Evolutionary conservation across 2,797 vertebrate genomes (phyloP).

Genomic region (Lepilemur ruficaudatus): DNA sequence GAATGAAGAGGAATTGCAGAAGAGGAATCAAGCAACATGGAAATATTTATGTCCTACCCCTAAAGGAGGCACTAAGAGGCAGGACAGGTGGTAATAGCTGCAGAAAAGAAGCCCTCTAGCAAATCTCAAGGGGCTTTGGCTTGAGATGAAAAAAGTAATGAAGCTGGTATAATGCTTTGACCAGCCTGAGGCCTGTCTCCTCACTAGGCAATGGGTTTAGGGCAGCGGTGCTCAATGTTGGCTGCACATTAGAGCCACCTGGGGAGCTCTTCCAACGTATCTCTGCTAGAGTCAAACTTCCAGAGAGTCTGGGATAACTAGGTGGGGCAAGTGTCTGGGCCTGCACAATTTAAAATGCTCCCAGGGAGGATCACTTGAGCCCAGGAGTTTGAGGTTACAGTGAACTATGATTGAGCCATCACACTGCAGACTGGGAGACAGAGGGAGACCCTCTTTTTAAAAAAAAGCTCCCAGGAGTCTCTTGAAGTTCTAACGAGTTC

Average conservation of each 20-base stretch:
- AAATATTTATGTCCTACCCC: not conserved
- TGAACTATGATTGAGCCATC: no score
- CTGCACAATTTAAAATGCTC: not conserved
- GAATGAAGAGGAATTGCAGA: conserved; percentile 30
- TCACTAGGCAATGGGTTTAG: not conserved
- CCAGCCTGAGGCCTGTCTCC: not conserved
- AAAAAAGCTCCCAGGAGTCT: not conserved
- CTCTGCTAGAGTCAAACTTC: no score
- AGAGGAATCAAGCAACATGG: not conserved
- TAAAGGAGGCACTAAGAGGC: not conserved
- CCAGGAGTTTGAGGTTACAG: no score
- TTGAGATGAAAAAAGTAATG: not conserved
- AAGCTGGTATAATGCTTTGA: not conserved
- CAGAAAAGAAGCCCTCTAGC: not conserved
- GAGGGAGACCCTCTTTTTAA: no score
- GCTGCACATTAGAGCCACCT: not conserved
- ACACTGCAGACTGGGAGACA: no score
- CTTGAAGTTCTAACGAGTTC: not conserved
- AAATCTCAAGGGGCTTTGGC: not conserved
- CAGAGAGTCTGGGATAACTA: not conserved
- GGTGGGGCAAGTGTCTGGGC: no score
- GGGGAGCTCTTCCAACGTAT: not conserved
- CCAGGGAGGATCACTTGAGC: not conserved
- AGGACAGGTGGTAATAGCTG: not conserved
- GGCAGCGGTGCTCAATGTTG: not conserved